These are phyloP conservation scores for Conus canariensis DNA, from an alignment of 2,888 invertebrate genomes.

Conservation along the genomic window DNA sequence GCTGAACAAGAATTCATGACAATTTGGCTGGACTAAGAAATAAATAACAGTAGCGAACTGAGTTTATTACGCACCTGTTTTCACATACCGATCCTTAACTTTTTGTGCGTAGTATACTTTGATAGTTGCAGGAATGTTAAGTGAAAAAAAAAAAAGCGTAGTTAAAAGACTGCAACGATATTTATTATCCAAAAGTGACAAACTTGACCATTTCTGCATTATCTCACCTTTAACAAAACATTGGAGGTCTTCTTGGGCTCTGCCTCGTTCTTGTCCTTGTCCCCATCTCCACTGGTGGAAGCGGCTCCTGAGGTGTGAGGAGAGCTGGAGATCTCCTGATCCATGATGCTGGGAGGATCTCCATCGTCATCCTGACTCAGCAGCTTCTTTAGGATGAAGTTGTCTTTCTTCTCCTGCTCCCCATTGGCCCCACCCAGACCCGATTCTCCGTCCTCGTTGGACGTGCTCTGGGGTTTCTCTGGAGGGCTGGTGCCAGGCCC, in stretches of 20 bases:
- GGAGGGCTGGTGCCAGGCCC: constrained; percentile 72
- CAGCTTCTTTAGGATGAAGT: constrained; percentile 80
- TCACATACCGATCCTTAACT: too few species aligned
- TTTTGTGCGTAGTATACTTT: too few species aligned
- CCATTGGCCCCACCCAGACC: not conserved
- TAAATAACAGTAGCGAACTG: too few species aligned
- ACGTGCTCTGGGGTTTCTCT: constrained; percentile 75
- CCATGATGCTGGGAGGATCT: constrained; percentile 71
- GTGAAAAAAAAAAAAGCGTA: too few species aligned
- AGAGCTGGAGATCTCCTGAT: constrained; percentile 51
- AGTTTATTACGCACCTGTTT: too few species aligned
- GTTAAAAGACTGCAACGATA: too few species aligned
- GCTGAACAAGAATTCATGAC: too few species aligned
- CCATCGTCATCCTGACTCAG: constrained; percentile 85
- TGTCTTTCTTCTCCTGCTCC: constrained; percentile 55
- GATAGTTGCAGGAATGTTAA: too few species aligned
- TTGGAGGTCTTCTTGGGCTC: constrained; percentile 73
- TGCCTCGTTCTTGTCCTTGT: constrained; percentile 75
- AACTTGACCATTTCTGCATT: too few species aligned
- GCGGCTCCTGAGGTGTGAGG: constrained; percentile 18
- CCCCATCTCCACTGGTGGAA: constrained; percentile 80
- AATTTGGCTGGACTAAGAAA: too few species aligned
- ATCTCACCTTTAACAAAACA: constrained; percentile 72
- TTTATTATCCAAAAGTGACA: too few species aligned
- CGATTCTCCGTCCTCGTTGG: constrained; percentile 62